Conservation (phyloP, 2,113 vertebrate species). For the Colaptes auratus region DNA sequence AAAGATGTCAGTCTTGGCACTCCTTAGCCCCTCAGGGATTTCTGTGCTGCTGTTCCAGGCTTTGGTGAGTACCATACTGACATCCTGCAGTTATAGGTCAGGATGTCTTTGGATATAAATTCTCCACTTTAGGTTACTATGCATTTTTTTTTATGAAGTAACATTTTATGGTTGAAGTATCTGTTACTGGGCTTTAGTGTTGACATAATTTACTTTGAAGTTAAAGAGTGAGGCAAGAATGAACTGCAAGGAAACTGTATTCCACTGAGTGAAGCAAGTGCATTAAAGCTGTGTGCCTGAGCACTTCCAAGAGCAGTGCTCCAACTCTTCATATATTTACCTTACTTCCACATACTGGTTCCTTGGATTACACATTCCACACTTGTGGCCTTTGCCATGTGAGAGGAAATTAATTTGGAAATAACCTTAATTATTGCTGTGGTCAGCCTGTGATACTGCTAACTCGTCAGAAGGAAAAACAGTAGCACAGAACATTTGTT, state of each 20-base stretch:
- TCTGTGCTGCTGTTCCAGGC: background rate
- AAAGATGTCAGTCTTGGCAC: background rate
- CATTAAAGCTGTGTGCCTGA: background rate
- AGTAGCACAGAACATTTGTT: background rate
- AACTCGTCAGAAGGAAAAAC: background rate
- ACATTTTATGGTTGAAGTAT: background rate
- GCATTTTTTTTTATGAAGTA: background rate
- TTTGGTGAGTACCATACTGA: background rate
- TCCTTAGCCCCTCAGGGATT: background rate
- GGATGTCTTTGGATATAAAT: background rate
- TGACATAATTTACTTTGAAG: background rate
- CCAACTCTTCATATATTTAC: background rate
- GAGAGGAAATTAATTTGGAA: background rate
- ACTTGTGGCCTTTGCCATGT: rapidly evolving
- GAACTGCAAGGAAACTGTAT: background rate
- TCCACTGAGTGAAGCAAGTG: background rate
- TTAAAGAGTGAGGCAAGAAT: background rate
- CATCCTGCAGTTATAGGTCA: background rate
- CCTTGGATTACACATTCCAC: background rate
- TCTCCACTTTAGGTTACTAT: background rate
- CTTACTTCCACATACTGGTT: background rate
- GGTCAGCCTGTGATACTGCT: background rate
- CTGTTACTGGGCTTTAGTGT: background rate
- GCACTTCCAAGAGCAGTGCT: background rate
- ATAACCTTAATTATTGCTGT: background rate